Evolutionary conservation across 1,140 invertebrate species (phyloP), one percentile per base, ranked within the genome.

Genomic region (Caenorhabditis briggsae): DNA sequence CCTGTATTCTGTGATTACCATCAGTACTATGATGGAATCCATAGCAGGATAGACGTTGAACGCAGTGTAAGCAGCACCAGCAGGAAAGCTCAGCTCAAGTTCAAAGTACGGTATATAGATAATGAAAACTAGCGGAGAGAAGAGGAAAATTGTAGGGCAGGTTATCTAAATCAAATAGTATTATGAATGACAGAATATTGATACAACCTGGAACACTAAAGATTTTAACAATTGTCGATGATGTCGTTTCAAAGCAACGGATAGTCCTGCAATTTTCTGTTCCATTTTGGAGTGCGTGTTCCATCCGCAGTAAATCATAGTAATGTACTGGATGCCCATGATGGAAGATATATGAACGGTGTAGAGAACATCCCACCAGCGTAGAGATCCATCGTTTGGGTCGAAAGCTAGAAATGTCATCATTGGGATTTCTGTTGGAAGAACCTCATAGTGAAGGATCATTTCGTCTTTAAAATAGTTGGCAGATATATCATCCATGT

Each of bases 41-140:
- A 61, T 61, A 33, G 59, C 59, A 11, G 59, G 59, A 25, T 61
- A 61, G n/a, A 61, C 9, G 25, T 33, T 61, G 23, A 61, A 61
- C 11, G 59, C 59, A 23, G 20, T 25, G 7, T 33, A 0, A 7
- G 59, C 25, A 12, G 59, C 59, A 14, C 59, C 59, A 25, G 23
- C 59, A 11, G 23, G 23, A 20, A 61, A 61, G 14, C 59, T 61
- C 7, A 61, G 23, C 14, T 61, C 20, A 25, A 61, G 18, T 25
- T 61, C 20, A 23, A 61, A 61, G 9, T 61, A 61, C 5, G 59
- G 59, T 2, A 61, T 20, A 9, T 33, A 61, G 2, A 61, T 25
- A 2, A 61, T 25, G n/a, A 25, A 9, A 33, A 61, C 14, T 14
- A 61, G n/a, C 12, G 59, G 59, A 9, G 59, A 61, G 59, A 61